Base-by-base conservation (phyloP, 2,113 vertebrate genomes). In the Lamprologus ornatipinnis region DNA sequence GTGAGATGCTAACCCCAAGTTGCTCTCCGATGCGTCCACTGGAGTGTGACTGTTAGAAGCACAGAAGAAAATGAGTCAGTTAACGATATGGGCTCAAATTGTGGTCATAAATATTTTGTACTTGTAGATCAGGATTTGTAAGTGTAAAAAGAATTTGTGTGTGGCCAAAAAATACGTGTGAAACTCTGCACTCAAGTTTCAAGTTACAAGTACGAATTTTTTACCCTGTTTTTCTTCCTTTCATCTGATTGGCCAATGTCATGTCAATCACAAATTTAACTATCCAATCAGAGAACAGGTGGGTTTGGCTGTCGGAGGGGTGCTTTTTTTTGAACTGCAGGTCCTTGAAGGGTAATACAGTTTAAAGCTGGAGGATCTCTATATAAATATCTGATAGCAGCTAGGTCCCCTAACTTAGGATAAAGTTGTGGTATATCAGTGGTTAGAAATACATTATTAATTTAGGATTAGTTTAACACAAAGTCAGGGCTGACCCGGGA, bases 161-260 rank as follows among this genome's bases (percentile, higher is more conserved):
- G 9, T 21, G 51, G n/a, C 51, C 19, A 53, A 53, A 21, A 54
- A 6, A 21, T 54, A 53, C 1, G 0, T 6, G n/a, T 0, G n/a
- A 53, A 53, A 21, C 0, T 53, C 49, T 53, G 49, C 49, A n/a
- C 49, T 53, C 49, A 53, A n/a, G 49, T n/a, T 53, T 53, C 9
- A 21, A 53, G 51, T 53, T 53, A n/a, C 9, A 53, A 53, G 1
- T 53, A 0, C 0, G 19, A 53, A n/a, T 53, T 53, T 53, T 53
- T 53, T 19, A 53, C 19, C 49, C 49, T 0, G 0, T 53, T 53
- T 53, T 53, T 53, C 9, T 53, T n/a, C 49, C 49, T 53, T n/a
- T 53, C 49, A n/a, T 53, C 19, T 53, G 9, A 53, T 53, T 5
- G 49, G 5, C 0, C 3, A 23, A 23, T 23, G 23, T 23, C 3